phyloP scores from a whole-genome alignment of 2,113 vertebrate species.

The Perca schrenkii region DNA sequence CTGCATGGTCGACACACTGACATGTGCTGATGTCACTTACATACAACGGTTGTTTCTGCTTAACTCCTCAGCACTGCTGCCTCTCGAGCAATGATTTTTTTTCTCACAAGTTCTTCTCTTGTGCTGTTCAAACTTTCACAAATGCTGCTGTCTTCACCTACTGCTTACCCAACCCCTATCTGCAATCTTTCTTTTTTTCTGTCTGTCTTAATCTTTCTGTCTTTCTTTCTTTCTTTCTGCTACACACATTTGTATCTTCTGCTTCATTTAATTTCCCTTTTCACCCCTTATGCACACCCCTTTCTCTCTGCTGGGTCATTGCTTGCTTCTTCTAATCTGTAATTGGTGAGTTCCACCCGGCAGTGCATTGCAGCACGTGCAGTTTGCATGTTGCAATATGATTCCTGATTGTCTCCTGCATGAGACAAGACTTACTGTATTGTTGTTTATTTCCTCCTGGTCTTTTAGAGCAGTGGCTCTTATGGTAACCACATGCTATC shows the following conservation, averaged over 20 bases:
- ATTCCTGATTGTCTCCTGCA: slow-evolving; percentile 57
- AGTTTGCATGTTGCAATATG: slow-evolving; percentile 67
- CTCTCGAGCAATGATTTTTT: slow-evolving; percentile 86
- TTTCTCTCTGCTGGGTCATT: slow-evolving; percentile 90
- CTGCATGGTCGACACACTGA: slow-evolving; percentile 78
- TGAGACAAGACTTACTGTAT: slow-evolving; percentile 43
- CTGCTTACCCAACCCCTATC: slow-evolving; percentile 83
- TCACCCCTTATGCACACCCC: slow-evolving; percentile 79
- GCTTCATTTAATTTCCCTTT: slow-evolving; percentile 81
- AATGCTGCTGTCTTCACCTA: slow-evolving; percentile 81
- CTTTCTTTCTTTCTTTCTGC: slow-evolving; percentile 73
- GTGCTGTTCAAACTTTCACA: slow-evolving; percentile 65
- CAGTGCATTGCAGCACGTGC: slow-evolving; percentile 72
- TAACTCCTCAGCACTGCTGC: slow-evolving; percentile 86
- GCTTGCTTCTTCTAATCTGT: slow-evolving; percentile 94
- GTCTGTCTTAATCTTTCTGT: slow-evolving; percentile 12
- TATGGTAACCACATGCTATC: slow-evolving; percentile 38
- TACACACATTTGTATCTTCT: slow-evolving; percentile 85
- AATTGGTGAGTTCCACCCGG: slow-evolving; percentile 92
- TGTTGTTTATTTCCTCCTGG: background rate
- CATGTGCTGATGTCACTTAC: slow-evolving; percentile 47
- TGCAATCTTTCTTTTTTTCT: slow-evolving; percentile 18
- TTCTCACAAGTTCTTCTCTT: slow-evolving; percentile 79
- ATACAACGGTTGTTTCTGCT: slow-evolving; percentile 60
- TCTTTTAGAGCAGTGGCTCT: slow-evolving; percentile 16